Evolutionary conservation across 2,797 vertebrate species (phyloP).

Genomic region (Huso huso): DNA sequence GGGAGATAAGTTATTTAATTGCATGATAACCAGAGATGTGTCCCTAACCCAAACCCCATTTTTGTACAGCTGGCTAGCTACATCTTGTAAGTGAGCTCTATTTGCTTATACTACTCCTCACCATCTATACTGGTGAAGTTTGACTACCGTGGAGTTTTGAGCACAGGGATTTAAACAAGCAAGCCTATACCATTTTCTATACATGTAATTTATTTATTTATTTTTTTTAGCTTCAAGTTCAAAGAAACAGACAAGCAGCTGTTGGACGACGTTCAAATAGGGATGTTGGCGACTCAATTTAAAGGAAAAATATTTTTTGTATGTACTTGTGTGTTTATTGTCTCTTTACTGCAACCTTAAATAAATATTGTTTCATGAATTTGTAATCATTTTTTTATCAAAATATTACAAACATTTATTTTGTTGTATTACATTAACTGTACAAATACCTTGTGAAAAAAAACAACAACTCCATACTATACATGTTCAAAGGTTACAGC

Average conservation of each 20-base stretch:
- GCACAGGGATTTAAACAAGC: too few relatives aligned
- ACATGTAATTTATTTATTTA: conserved; percentile 14
- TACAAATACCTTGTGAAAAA: neutral
- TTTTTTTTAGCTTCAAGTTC: conserved; percentile 64
- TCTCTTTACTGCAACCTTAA: neutral
- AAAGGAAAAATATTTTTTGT: conserved; percentile 39
- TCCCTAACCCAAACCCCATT: too few relatives aligned
- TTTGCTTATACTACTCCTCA: too few relatives aligned
- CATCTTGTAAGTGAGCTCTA: too few relatives aligned
- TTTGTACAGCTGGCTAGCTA: too few relatives aligned
- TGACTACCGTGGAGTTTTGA: too few relatives aligned
- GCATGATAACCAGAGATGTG: too few relatives aligned
- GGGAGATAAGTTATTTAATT: too few relatives aligned
- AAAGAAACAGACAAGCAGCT: conserved; percentile 40
- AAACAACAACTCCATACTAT: neutral
- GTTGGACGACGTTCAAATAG: conserved; percentile 29
- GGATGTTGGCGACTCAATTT: conserved; percentile 34
- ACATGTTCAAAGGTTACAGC: conserved; percentile 9
- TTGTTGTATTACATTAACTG: conserved; percentile 37
- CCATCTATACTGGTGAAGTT: too few relatives aligned
- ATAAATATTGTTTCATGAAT: too few relatives aligned
- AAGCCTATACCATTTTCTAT: too few relatives aligned
- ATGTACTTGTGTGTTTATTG: neutral
- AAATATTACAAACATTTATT: conserved; percentile 33
- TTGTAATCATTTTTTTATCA: conserved; percentile 2